Evolutionary conservation across 2,888 invertebrate genomes (phyloP), one percentile per base, ranked within the genome.

Genomic region (Parelbella ahira): DNA sequence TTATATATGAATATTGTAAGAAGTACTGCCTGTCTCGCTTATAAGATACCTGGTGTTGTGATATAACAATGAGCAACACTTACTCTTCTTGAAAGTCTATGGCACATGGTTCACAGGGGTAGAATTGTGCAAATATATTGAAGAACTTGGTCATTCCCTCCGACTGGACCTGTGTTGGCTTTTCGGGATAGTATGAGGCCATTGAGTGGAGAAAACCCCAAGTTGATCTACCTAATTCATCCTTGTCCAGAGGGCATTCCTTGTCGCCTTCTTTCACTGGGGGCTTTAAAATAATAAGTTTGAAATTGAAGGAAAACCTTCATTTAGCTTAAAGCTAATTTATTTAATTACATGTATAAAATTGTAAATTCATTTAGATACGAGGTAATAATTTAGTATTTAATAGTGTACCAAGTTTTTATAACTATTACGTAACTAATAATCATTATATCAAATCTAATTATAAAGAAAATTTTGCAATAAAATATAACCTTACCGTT

Each of bases 141-240:
- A 99, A 93, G 69, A 99, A 98, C 21, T 89, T 88, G 28, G 87
- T 89, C 92, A 98, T 95, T 51, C 96, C 93, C 0, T 88, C 81
- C 34, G 93, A 90, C 56, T 97, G 91, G 25, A 89, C 75, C 3
- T 77, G 76, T 0, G 91, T 90, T 0, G 99, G 98, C 54, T 91
- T 90, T 2, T 94, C 92, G 0, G 99, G 97, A 80, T 93, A 99
- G 71, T 97, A 95, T 0, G 97, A 96, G 1, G 97, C 97, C 92
- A 99, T 97, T 0, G 99, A 96, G 69, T 99, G 99, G 1, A 99
- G 88, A 54, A 99, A 91, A 3, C 94, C 92, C 99, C 99, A 99
- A 1, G 98, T 94, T 34, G 91, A 90, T 2, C 90, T 89, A 11
- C 95, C 95, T 25, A 95, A 73, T 49, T 92, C 91, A 47, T 93